Conservation (phyloP, 1,140 invertebrate species). For the Dufourea novaeangliae region DNA sequence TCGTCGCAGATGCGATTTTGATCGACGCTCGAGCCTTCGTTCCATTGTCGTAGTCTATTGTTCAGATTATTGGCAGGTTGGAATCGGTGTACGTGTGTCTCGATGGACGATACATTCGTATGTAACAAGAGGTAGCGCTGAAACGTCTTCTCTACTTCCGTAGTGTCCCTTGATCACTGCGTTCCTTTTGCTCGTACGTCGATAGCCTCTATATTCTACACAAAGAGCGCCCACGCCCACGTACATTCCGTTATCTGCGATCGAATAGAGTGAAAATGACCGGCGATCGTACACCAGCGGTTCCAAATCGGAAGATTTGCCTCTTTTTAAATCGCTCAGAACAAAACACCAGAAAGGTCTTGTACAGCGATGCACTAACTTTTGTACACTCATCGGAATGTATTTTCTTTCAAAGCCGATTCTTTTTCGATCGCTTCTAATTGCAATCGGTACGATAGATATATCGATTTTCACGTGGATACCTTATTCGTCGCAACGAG, state of each 20-base stretch:
- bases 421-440: not conserved
- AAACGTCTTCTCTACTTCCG: not conserved
- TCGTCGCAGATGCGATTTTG: conserved; percentile 22
- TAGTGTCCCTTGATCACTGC: not conserved
- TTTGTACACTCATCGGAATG: no score
- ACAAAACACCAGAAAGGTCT: no score
- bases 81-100: not conserved
- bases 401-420: not conserved
- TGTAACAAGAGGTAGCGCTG: not conserved
- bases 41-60: conserved; percentile 27
- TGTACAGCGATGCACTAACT: no score
- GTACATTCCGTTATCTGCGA: not conserved
- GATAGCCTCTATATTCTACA: not conserved
- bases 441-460: not conserved
- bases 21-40: conserved; percentile 31
- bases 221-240: not conserved
- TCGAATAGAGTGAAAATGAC: conserved; percentile 10
- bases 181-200: not conserved
- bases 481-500: not conserved
- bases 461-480: not conserved
- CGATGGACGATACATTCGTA: not conserved
- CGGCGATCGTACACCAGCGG: no score
- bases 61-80: conserved; percentile 31
- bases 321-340: no score
- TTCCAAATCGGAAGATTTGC: not conserved